A percentile compares a stretch with the other conserved stretches of the same genome.
phyloP scores from a whole-genome alignment of 2,797 vertebrate species.

The Crypturellus tataupa region DNA sequence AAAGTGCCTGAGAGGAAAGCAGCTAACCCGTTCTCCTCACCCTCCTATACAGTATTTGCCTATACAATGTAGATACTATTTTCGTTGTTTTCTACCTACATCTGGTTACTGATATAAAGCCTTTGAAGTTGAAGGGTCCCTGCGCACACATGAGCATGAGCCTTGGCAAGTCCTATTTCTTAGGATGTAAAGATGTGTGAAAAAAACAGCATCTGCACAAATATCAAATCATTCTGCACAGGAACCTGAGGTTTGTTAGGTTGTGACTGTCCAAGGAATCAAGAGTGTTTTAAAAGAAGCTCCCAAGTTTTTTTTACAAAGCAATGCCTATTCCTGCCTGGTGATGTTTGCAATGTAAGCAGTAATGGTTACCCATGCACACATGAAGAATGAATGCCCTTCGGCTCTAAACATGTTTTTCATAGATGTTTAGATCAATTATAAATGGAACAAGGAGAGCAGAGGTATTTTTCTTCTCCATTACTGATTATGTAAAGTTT shows the following conservation, averaged over 20 bases:
- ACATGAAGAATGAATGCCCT: neutral
- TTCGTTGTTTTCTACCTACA: neutral
- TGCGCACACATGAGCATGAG: neutral
- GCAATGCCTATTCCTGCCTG: neutral
- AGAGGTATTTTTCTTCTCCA: neutral
- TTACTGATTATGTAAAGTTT: neutral
- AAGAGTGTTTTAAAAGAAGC: neutral
- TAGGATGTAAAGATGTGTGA: neutral
- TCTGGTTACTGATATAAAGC: neutral
- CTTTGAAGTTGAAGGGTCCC: neutral
- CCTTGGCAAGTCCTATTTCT: neutral
- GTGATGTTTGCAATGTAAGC: neutral
- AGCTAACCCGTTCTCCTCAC: neutral
- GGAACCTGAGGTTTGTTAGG: neutral
- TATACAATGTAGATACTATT: neutral
- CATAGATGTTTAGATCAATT: neutral
- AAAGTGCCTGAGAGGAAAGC: neutral
- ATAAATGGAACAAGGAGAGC: neutral
- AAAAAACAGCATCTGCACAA: neutral
- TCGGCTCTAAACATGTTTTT: neutral
- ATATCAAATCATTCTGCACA: neutral
- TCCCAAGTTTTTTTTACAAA: neutral
- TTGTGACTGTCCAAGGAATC: neutral
- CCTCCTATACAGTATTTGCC: accelerated
- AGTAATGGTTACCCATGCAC: neutral